Base-by-base conservation (phyloP, 2,797 vertebrate species). In the Alosa sapidissima region DNA sequence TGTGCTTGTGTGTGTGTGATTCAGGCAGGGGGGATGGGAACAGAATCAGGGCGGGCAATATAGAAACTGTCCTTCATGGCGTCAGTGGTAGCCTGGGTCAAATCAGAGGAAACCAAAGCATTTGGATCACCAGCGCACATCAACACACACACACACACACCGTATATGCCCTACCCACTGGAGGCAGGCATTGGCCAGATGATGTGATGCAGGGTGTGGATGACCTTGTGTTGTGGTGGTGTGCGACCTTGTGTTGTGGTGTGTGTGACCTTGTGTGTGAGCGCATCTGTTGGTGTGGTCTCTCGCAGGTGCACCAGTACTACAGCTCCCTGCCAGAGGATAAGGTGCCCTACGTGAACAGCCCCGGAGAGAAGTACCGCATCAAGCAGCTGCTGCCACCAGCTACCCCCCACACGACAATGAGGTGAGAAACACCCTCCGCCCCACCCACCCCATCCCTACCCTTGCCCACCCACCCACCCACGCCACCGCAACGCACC, bases 371-470 rank as follows among this genome's bases (percentile, higher is more conserved):
- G 93, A 98, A 99, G 90, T 96, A 97, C 88, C 96, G 98, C 83
- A 98, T 99, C 93, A 99, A 98, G 89, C 98, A 99, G 94, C 98
- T 99, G 81, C 93, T 99, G 83, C 97, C 97, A 99, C 90, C 98
- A 99, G 94, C 96, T 99, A 87, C 98, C 98, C 98, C 0, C 98
- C 98, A 0, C 98, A 99, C 8, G 98, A 99, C 97, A 99, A 99
- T 93, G 98, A 99, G 97, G 98, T 99, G 91, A 96, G 96, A 92
- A 92, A 9, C 28, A 28, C 62, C 28, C 33, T 9, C n/a, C n/a
- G n/a, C 0, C 62, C 28, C 24, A 65, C 60, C 60, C 28, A 28
- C 54, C 60, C 21, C 58, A 60, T 28, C 36, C 58, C 58, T 2
- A 62, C 58, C 1, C 58, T n/a, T n/a, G n/a, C n/a, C n/a, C 24